Conservation (phyloP, 2,113 vertebrate species). For the Pterophyllum scalare region DNA sequence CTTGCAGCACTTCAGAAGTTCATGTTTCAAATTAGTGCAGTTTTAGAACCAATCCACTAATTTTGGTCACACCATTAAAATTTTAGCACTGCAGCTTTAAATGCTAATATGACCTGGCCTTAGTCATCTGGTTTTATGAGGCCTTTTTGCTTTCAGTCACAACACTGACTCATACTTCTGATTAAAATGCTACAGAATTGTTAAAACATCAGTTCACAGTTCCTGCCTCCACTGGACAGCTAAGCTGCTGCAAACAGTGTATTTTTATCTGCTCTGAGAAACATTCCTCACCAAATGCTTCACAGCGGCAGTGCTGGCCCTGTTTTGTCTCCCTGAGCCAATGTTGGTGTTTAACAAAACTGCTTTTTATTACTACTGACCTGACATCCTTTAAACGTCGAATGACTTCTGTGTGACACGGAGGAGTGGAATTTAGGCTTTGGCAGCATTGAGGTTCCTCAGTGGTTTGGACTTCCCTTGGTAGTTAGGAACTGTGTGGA, state of each 20-base stretch:
- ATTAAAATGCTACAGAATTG: slow-evolving; percentile 9
- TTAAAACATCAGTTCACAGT: neutral
- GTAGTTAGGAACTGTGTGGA: slow-evolving; percentile 13
- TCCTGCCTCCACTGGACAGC: neutral
- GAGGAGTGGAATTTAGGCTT: slow-evolving; percentile 23
- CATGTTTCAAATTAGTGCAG: neutral
- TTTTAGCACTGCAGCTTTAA: neutral
- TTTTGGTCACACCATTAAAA: neutral
- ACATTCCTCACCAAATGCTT: neutral
- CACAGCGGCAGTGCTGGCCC: neutral
- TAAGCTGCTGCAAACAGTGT: neutral
- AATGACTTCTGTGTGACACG: neutral
- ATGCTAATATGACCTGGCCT: neutral
- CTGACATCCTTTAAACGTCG: slow-evolving; percentile 26
- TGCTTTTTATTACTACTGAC: neutral
- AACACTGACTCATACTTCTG: neutral
- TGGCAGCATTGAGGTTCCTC: slow-evolving; percentile 29
- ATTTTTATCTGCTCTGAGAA: neutral
- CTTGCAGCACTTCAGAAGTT: neutral
- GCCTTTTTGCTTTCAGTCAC: neutral
- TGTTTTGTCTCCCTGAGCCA: neutral
- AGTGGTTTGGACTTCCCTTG: slow-evolving; percentile 32
- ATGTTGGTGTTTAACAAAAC: neutral
- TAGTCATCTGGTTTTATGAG: too few relatives aligned
- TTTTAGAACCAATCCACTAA: neutral